Evolutionary conservation across 2,888 invertebrate genomes (phyloP).

Genomic region (Drosophila parthenogenetica): DNA sequence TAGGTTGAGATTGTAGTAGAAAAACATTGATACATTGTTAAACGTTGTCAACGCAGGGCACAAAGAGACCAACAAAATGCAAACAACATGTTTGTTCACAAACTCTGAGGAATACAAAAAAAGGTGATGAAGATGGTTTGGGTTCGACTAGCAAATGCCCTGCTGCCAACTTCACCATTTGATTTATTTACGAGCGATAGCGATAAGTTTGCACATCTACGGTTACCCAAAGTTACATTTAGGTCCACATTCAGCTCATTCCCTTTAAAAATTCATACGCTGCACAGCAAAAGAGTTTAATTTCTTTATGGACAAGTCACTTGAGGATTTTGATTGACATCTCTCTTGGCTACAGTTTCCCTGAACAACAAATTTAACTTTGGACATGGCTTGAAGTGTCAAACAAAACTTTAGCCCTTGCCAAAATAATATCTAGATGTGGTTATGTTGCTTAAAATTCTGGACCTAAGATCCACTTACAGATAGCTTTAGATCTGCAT

Average conservation of each 20-base stretch:
- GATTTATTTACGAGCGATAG: slow-evolving; percentile 1
- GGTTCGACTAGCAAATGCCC: slow-evolving; percentile 7
- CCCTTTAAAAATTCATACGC: background rate
- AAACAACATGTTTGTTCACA: slow-evolving; percentile 21
- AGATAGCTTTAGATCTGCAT: background rate
- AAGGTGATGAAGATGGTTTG: background rate
- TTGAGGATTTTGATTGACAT: slow-evolving; percentile 5
- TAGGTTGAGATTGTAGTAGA: slow-evolving; percentile 4
- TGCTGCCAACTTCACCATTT: background rate
- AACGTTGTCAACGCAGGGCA: slow-evolving; percentile 14
- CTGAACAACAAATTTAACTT: background rate
- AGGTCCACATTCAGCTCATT: no score
- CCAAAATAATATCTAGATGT: background rate
- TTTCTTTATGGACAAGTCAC: background rate
- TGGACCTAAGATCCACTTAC: background rate
- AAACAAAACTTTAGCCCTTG: background rate
- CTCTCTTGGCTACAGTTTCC: slow-evolving; percentile 2
- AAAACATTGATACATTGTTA: slow-evolving; percentile 49
- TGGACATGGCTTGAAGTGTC: background rate
- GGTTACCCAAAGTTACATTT: slow-evolving; percentile 1
- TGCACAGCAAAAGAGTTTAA: background rate
- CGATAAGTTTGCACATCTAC: background rate
- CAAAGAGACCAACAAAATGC: slow-evolving; percentile 25
- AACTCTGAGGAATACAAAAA: slow-evolving; percentile 7
- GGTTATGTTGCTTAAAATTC: background rate